Evolutionary conservation across 2,888 invertebrate species (phyloP).

Genomic region (Folsomia candida): DNA sequence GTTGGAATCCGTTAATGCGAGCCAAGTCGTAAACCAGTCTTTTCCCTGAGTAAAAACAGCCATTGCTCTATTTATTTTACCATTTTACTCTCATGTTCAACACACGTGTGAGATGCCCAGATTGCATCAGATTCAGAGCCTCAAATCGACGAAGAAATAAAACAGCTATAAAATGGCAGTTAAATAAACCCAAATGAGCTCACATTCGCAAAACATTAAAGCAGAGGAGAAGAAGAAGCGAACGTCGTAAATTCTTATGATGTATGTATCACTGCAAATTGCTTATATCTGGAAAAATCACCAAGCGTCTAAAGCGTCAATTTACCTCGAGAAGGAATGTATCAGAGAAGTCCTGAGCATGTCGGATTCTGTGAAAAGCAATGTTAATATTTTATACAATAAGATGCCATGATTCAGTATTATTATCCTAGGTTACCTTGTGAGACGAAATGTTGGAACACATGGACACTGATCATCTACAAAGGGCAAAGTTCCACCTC

Average conservation of each 20-base stretch:
- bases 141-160: not conserved
- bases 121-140: not conserved
- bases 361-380: slow-evolving; percentile 56
- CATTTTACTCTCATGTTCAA: too few relatives aligned
- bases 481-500: too few relatives aligned
- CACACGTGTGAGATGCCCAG: too few relatives aligned
- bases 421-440: too few relatives aligned
- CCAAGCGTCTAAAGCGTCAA: not conserved
- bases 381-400: too few relatives aligned
- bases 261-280: too few relatives aligned
- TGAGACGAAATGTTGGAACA: slow-evolving; percentile 55
- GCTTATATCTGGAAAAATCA: not conserved
- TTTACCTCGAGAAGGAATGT: slow-evolving; percentile 57
- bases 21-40: slow-evolving; percentile 57
- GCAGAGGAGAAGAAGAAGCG: too few relatives aligned
- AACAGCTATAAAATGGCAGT: not conserved
- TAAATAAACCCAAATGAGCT: not conserved
- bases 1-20: slow-evolving; percentile 54
- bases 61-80: not conserved
- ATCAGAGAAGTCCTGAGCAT: slow-evolving; percentile 56
- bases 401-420: too few relatives aligned
- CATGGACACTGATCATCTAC: slow-evolving; percentile 51
- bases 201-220: not conserved
- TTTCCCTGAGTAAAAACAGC: slow-evolving; percentile 53
- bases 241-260: too few relatives aligned